A percentile compares a stretch with the other conserved stretches of the same genome.
Evolutionary conservation across 2,113 vertebrate genomes (phyloP).

Genomic region (Aythya baeri): DNA sequence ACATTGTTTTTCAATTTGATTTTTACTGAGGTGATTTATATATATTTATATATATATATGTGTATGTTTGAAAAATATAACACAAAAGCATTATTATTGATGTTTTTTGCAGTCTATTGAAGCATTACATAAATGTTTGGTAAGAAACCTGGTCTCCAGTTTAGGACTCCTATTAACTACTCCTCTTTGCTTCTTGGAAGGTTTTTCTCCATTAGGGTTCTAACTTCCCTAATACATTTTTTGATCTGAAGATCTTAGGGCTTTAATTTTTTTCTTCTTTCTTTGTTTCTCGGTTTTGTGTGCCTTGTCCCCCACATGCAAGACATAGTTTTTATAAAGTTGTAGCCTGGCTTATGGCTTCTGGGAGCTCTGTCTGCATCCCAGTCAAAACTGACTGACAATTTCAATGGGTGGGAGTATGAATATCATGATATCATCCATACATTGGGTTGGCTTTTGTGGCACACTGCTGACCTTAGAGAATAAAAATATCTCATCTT

Average conservation of each 20-base stretch:
- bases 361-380: background rate
- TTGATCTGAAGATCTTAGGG: background rate
- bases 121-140: background rate
- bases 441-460: background rate
- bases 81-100: background rate
- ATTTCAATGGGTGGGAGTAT: background rate
- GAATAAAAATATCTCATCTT: background rate
- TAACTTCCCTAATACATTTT: background rate
- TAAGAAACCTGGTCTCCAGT: background rate
- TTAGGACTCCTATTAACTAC: background rate
- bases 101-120: background rate
- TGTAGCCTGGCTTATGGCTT: background rate
- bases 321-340: background rate
- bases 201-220: background rate
- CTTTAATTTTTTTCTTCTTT: background rate
- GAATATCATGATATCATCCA: accelerated
- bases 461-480: background rate
- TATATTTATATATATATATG: no score
- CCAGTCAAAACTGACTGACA: background rate
- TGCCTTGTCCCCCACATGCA: background rate
- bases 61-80: background rate
- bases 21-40: background rate
- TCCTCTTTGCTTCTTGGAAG: background rate
- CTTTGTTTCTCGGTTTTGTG: background rate
- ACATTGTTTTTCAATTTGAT: background rate